A percentile compares a stretch with the other conserved stretches of the same genome.
These are phyloP conservation scores for Erebia epiphron DNA, from an alignment of 2,888 invertebrate species.

Conservation along the genomic window DNA sequence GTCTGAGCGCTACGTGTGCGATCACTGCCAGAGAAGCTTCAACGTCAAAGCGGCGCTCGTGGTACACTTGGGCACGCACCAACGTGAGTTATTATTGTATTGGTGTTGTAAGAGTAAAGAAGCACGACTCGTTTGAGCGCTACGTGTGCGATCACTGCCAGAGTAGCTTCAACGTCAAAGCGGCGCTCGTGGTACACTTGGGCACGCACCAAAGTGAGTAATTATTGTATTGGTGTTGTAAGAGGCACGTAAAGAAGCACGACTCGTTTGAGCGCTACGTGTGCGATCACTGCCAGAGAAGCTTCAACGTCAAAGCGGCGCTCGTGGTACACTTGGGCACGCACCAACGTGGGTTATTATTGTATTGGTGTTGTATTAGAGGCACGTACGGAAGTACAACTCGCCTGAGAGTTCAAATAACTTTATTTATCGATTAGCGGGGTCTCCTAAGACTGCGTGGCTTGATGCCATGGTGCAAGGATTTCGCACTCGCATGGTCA, in stretches of 20 bases:
- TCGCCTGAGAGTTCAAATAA: conserved; percentile 18
- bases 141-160: conserved; percentile 66
- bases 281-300: conserved; percentile 63
- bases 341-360: conserved; percentile 57
- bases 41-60: conserved; percentile 57
- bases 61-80: conserved; percentile 65
- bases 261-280: conserved; percentile 47
- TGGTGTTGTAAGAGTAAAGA: conserved; percentile 35
- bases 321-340: conserved; percentile 64
- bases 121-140: conserved; percentile 49
- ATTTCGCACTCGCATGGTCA: too few relatives aligned
- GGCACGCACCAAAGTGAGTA: conserved; percentile 55
- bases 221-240: not conserved
- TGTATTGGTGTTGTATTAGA: conserved; percentile 30
- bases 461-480: too few relatives aligned
- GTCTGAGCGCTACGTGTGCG: conserved; percentile 55
- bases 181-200: conserved; percentile 59
- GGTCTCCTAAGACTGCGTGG: too few relatives aligned
- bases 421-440: too few relatives aligned
- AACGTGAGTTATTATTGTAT: conserved; percentile 50
- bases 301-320: conserved; percentile 58
- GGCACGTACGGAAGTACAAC: too few relatives aligned
- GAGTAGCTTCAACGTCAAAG: conserved; percentile 59
- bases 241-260: conserved; percentile 50
- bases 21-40: conserved; percentile 61